phyloP scores from a whole-genome alignment of 2,797 vertebrate genomes.

The Micropoecilia bifurca region DNA sequence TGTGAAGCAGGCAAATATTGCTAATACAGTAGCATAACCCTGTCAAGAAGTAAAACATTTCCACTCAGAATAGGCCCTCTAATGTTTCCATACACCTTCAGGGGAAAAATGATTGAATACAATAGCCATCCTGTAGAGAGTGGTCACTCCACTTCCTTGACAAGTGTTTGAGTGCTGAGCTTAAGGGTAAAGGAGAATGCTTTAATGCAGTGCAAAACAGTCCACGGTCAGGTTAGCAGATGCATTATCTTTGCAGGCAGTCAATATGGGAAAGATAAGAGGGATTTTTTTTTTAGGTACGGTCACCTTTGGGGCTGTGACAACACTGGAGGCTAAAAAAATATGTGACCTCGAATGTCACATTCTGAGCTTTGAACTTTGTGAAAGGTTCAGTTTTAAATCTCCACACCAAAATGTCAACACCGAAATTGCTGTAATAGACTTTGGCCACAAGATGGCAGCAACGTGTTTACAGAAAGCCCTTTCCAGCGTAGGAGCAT shows the following conservation, averaged over 20 bases:
- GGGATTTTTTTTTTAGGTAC: conserved; percentile 11
- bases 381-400: not conserved
- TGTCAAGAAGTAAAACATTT: conserved; percentile 5
- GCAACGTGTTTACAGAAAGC: conserved; percentile 28
- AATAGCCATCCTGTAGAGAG: conserved; percentile 1
- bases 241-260: conserved; percentile 48
- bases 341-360: not conserved
- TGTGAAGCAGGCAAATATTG: conserved; percentile 15
- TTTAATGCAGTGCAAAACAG: conserved; percentile 35
- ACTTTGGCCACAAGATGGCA: conserved; percentile 69
- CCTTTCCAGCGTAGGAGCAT: not conserved
- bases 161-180: conserved; percentile 4
- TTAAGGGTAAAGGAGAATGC: conserved; percentile 17
- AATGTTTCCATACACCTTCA: conserved; percentile 3
- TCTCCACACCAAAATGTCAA: not conserved
- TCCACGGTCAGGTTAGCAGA: conserved; percentile 35
- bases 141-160: not conserved
- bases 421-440: not conserved
- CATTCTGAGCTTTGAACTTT: conserved; percentile 6
- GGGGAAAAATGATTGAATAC: conserved; percentile 4
- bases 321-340: conserved; percentile 35
- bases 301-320: conserved; percentile 53
- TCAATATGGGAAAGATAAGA: conserved; percentile 31
- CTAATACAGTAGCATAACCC: conserved; percentile 6
- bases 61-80: conserved; percentile 10